phyloP scores from a whole-genome alignment of 2,888 invertebrate species.

The Ormia ochracea region DNA sequence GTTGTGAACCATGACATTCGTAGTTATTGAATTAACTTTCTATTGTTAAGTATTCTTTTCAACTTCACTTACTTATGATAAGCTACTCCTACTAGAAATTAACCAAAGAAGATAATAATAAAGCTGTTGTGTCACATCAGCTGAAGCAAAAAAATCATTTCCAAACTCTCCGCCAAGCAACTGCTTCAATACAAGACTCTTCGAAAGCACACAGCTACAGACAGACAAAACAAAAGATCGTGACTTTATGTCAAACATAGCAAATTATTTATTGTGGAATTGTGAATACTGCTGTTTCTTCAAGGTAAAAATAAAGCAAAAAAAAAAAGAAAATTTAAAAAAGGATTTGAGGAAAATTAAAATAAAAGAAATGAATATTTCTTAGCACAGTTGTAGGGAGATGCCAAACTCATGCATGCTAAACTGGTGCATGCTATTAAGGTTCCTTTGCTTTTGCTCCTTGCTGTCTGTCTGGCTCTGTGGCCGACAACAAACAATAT shows the following conservation, averaged over 20 bases:
- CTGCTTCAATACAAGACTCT: slow-evolving; percentile 8
- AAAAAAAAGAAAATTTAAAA: too few species aligned
- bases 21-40: slow-evolving; percentile 33
- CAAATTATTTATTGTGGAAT: slow-evolving; percentile 55
- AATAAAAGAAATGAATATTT: slow-evolving; percentile 25
- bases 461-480: background rate
- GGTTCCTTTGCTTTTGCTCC: background rate
- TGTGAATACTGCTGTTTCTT: background rate
- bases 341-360: background rate
- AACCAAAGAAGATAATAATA: slow-evolving; percentile 13
- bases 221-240: slow-evolving; percentile 37
- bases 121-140: slow-evolving; percentile 29
- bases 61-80: slow-evolving; percentile 43
- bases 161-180: slow-evolving; percentile 1
- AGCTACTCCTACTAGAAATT: slow-evolving; percentile 50
- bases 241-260: slow-evolving; percentile 59
- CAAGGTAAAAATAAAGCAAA: too few species aligned
- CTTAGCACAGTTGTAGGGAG: slow-evolving; percentile 35
- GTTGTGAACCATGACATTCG: slow-evolving; percentile 17
- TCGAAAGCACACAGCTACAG: background rate
- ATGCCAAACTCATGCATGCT: slow-evolving; percentile 34
- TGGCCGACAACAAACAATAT: background rate
- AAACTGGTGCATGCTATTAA: slow-evolving; percentile 24
- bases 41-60: slow-evolving; percentile 24
- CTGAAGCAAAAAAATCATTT: background rate